Evolutionary conservation across 2,888 invertebrate genomes (phyloP).

Genomic region (Julus scandinavius): DNA sequence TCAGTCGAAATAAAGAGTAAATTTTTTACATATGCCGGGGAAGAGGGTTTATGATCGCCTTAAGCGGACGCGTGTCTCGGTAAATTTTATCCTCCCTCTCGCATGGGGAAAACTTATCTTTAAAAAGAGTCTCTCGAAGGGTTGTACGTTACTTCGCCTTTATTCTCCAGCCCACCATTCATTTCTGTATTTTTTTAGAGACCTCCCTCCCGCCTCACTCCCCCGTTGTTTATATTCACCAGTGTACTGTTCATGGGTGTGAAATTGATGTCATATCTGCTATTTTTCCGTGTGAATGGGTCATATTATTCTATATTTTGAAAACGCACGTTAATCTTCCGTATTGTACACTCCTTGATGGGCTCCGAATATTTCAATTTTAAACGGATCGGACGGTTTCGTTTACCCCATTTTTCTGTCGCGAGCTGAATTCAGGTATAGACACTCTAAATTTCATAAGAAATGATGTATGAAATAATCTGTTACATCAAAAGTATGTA

Average conservation of each 20-base stretch:
- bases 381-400: neutral
- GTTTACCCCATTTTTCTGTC: neutral
- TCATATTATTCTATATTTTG: conserved; percentile 22
- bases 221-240: conserved; percentile 43
- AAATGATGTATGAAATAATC: too few relatives aligned
- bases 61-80: neutral
- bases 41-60: neutral
- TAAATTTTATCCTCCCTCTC: neutral
- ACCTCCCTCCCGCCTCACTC: neutral
- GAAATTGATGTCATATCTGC: conserved; percentile 45
- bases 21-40: neutral
- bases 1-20: too few relatives aligned
- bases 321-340: conserved; percentile 45
- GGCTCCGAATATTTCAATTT: neutral
- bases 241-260: conserved; percentile 25
- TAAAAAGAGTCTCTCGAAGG: neutral
- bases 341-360: conserved; percentile 49
- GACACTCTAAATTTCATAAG: too few relatives aligned
- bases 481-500: too few relatives aligned
- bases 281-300: conserved; percentile 50
- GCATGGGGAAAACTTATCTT: neutral
- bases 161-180: neutral
- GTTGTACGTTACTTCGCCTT: neutral
- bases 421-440: too few relatives aligned
- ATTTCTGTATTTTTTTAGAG: neutral